phyloP scores from a whole-genome alignment of 23 tunicate species.

The Oikopleura albicans region DNA sequence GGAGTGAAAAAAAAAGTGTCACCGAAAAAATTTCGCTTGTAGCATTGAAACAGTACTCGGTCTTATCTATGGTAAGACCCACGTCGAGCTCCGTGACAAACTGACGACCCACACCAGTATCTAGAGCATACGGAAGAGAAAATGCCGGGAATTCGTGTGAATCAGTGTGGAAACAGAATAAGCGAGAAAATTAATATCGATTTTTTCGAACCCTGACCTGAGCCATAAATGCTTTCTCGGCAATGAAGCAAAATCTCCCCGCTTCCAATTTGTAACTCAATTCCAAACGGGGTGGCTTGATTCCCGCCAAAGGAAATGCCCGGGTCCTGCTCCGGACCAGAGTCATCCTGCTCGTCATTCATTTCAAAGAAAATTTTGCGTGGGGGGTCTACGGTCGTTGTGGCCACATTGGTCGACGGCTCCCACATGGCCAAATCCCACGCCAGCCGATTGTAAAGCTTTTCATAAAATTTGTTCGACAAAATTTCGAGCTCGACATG shows the following conservation, averaged over 20 bases:
- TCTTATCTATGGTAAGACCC: too few relatives aligned
- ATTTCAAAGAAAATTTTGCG: neutral
- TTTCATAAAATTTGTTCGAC: slow-evolving; percentile 55
- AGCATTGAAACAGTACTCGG: too few relatives aligned
- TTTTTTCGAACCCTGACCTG: too few relatives aligned
- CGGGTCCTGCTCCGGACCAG: neutral
- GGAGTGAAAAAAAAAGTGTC: too few relatives aligned
- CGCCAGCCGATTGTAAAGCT: slow-evolving; percentile 45
- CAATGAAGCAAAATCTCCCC: neutral
- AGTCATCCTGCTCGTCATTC: neutral
- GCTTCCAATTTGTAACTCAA: neutral
- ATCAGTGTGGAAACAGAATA: too few relatives aligned
- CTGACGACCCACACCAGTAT: too few relatives aligned
- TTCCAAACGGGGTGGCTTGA: slow-evolving; percentile 4
- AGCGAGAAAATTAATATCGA: too few relatives aligned
- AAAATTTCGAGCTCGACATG: slow-evolving; percentile 21
- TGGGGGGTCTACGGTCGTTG: slow-evolving; percentile 4
- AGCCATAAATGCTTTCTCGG: neutral
- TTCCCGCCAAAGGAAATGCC: neutral
- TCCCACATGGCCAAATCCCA: slow-evolving; percentile 61
- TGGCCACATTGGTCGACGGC: slow-evolving; percentile 31
- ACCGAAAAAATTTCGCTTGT: too few relatives aligned
- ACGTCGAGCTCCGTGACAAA: too few relatives aligned
- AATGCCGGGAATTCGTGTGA: too few relatives aligned
- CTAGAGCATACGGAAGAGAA: too few relatives aligned